Evolutionary conservation across 2,113 vertebrate species (phyloP), one percentile per base, ranked within the genome.

Genomic region (Catharus bicknelli): DNA sequence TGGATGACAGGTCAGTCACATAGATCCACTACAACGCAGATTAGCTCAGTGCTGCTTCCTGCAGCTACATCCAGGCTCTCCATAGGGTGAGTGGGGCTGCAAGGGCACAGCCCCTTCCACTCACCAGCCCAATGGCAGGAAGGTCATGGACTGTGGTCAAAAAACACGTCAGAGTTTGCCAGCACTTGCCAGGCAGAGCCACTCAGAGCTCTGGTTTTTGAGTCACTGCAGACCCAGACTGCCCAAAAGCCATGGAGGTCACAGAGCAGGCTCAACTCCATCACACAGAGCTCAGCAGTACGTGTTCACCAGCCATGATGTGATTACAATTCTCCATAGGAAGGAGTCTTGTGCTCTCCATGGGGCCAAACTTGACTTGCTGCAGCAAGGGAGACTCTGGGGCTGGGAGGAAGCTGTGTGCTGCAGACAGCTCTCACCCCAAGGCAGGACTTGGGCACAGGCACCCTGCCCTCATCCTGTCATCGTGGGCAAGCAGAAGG

Each of bases 11-110:
- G 23, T 43, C 70, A 75, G 40, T 42, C 69, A 18, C 1, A 40
- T 0, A 64, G 2, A 0, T 23, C 26, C 36, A 13, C 40, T 36
- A 62, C 5, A 15, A 58, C 25, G 42, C 40, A 80, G 30, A 74
- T 68, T 9, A 91, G 70, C 48, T 88, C 72, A 29, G 32, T 67
- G 75, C 48, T 63, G 30, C 69, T 54, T 82, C 20, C 5, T 62
- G 64, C 59, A 86, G 61, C 66, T 67, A 32, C 13, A 27, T 1
- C 15, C 0, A 0, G 26, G 32, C 45, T n/a, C 61, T 22, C 36
- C 0, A 0, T 3, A 14, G 64, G n/a, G 42, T 68, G n/a, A 64
- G 29, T 2, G 0, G 1, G 72, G 38, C 62, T 70, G 23, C 0
- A 1, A 67, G 32, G 51, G 42, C 66, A 77, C 50, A 30, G 59